Conservation (phyloP, 1,140 invertebrate genomes). For the Drosophila parabipectinata region DNA sequence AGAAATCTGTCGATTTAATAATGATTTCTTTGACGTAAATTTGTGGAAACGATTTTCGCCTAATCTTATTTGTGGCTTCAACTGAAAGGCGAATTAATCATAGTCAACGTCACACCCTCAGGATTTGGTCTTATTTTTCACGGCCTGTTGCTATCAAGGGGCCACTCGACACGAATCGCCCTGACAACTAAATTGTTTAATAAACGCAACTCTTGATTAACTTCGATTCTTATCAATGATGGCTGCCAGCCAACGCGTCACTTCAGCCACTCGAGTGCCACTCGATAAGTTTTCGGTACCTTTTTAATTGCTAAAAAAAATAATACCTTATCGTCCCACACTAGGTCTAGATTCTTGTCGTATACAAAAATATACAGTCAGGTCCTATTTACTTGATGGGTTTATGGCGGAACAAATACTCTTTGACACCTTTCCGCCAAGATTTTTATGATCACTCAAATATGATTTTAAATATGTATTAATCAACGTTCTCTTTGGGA, state of each 20-base stretch:
- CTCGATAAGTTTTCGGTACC: conserved; percentile 42
- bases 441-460: conserved; percentile 52
- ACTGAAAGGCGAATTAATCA: conserved; percentile 45
- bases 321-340: conserved; percentile 20
- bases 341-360: conserved; percentile 11
- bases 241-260: conserved; percentile 39
- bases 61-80: conserved; percentile 27
- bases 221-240: conserved; percentile 40
- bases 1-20: neutral
- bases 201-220: conserved; percentile 55
- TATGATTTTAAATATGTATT: conserved; percentile 41
- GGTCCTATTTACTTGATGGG: conserved; percentile 25
- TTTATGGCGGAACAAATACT: conserved; percentile 51
- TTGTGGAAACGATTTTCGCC: conserved; percentile 12
- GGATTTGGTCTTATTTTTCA: conserved; percentile 54
- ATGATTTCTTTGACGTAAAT: conserved; percentile 27
- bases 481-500: conserved; percentile 31
- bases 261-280: conserved; percentile 48
- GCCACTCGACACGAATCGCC: conserved; percentile 26
- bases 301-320: conserved; percentile 31
- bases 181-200: conserved; percentile 66
- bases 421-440: conserved; percentile 35
- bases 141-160: conserved; percentile 22
- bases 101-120: conserved; percentile 38
- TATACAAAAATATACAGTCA: neutral